Evolutionary conservation across 2,888 invertebrate genomes (phyloP).

Genomic region (Eupeodes luniger): DNA sequence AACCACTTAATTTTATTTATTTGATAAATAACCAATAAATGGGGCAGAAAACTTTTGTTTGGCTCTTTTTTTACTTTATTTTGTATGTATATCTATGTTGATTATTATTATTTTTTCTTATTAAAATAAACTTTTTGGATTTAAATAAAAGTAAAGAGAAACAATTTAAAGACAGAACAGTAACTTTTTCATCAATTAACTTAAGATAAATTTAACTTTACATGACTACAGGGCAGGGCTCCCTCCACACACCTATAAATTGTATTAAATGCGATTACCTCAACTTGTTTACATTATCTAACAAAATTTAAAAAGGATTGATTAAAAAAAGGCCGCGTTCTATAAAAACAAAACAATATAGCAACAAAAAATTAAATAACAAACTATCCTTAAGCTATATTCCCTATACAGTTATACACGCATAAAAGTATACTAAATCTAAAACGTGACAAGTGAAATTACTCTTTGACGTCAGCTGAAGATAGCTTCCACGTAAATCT

Average conservation of each 20-base stretch:
- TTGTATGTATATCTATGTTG: not conserved
- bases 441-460: constrained; percentile 32
- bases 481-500: constrained; percentile 32
- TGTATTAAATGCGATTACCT: not conserved
- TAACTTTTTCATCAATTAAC: constrained; percentile 33
- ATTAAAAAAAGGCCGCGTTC: constrained; percentile 19
- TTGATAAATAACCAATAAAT: not conserved
- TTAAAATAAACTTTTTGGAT: constrained; percentile 14
- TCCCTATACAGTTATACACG: too few relatives aligned
- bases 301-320: constrained; percentile 1
- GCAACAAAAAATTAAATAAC: constrained; percentile 40
- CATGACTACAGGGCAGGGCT: constrained; percentile 10
- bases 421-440: not conserved
- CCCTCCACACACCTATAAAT: constrained; percentile 10
- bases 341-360: constrained; percentile 6
- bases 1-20: not conserved
- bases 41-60: not conserved
- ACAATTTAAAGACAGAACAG: constrained; percentile 5
- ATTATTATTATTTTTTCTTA: constrained; percentile 5
- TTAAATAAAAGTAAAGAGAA: constrained; percentile 2
- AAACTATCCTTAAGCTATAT: constrained; percentile 15
- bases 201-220: constrained; percentile 8
- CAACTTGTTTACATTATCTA: constrained; percentile 36
- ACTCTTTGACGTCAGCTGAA: constrained; percentile 35
- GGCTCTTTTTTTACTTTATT: not conserved